Evolutionary conservation across 2,888 invertebrate genomes (phyloP), one percentile per base, ranked within the genome.

Genomic region (Agriotes lineatus): DNA sequence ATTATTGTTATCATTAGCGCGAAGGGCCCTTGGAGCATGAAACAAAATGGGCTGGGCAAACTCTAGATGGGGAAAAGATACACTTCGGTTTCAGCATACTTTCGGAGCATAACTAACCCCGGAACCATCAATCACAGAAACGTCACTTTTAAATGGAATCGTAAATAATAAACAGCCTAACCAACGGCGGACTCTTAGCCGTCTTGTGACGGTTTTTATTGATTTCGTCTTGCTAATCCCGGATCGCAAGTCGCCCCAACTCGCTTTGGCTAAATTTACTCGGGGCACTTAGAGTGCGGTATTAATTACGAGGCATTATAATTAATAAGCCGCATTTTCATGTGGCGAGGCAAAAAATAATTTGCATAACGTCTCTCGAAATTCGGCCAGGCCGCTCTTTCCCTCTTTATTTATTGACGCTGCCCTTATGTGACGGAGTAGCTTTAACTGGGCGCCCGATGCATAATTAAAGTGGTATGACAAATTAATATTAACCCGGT

Each of bases 401-500:
- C 52, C 25, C 50, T 52, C 33, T 30, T 52, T 33, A 52, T 52
- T 52, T 52, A 33, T 18, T 33, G n/a, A 33, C 33, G 52, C 10
- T 14, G 4, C 2, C 2, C 25, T 52, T 48, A 48, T 48, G 48
- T 48, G 48, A 52, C 33, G 14, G 33, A 33, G 52, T 30, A 50
- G 25, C 50, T 50, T 50, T 30, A 52, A 33, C 33, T 9, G 33
- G 18, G n/a, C 16, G 12, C 16, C 18, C 16, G 30, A 33, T 52
- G 33, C 52, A 52, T 52, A 52, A 52, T 52, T 52, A 52, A 52
- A 52, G 25, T 19, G 33, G 52, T 52, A 52, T 33, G 16, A 52
- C 52, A 52, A 52, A 52, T 52, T 52, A 52, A 52, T 33, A 52
- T 52, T 33, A 52, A 52, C 52, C 33, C 4, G 33, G 52, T 52